Evolutionary conservation across 2,113 vertebrate genomes (phyloP), one percentile per base, ranked within the genome.

Genomic region (Falcunculus frontatus): DNA sequence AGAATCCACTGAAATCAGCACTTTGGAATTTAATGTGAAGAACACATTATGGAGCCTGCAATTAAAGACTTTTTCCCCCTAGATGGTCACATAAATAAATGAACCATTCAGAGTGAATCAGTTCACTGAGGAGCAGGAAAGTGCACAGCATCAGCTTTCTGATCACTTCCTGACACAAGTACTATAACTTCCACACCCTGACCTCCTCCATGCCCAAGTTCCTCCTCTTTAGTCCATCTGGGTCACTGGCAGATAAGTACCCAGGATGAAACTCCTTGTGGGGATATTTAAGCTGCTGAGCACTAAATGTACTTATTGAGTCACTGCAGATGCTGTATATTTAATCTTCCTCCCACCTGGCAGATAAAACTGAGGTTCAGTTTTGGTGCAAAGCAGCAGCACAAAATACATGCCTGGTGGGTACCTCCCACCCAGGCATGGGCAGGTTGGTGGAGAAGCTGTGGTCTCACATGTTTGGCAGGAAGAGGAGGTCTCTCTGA

Each of bases 21-120:
- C 96, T 97, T 96, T 89, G 86, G 91, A 93, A 95, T 95, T 97
- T 95, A 96, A 97, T 96, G 96, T 78, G 96, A 95, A 96, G 96
- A 96, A 93, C 91, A 96, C 94, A 94, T 97, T 95, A 94, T 95
- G 96, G 93, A 97, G 94, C 32, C 89, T 94, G 94, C 93, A 97
- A 96, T 97, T 97, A 97, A 95, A 96, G 93, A 82, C 94, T 93
- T 96, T 95, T 95, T 82, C 94, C 95, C 96, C 95, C 95, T 97
- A 91, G 96, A 97, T 97, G 96, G 96, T 96, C 95, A 91, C 96
- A 97, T 97, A 96, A 96, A 96, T 94, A 97, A 97, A 97, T 95
- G 96, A 95, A 96, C 89, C 95, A 92, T 96, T 95, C 91, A 95
- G 72, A 96, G 84, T 79, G 94, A 96, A 97, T 96, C 95, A 97